Conservation (phyloP, 2,797 vertebrate species). For the Mastacembelus armatus region DNA sequence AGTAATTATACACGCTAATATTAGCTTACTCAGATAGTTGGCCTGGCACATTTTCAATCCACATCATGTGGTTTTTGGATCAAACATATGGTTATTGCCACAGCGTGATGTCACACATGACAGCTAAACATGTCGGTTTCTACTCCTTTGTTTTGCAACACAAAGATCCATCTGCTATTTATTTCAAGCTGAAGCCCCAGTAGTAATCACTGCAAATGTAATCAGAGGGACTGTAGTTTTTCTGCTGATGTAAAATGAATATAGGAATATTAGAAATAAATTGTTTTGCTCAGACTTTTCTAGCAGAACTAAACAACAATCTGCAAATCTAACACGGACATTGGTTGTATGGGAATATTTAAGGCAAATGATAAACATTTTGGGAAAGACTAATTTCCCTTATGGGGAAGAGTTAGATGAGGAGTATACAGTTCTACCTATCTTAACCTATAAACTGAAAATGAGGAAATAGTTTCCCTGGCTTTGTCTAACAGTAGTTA, state of each 20-base stretch:
- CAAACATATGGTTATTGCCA: slow-evolving; percentile 65
- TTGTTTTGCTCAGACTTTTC: slow-evolving; percentile 1
- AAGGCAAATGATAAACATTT: neutral
- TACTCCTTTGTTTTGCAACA: slow-evolving; percentile 60
- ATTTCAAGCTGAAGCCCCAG: neutral
- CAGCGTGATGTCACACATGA: slow-evolving; percentile 25
- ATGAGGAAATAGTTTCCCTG: neutral
- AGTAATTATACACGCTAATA: slow-evolving; percentile 77
- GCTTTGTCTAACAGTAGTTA: neutral
- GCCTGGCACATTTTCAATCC: slow-evolving; percentile 69
- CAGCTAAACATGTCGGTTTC: slow-evolving; percentile 46
- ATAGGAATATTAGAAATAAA: slow-evolving; percentile 12
- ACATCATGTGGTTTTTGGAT: slow-evolving; percentile 67
- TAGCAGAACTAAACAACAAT: neutral
- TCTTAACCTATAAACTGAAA: too few species aligned
- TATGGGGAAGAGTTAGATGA: neutral
- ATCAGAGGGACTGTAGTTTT: slow-evolving; percentile 1
- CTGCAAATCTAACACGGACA: neutral
- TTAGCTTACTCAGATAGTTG: slow-evolving; percentile 69
- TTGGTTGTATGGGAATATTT: neutral
- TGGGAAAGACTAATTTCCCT: neutral
- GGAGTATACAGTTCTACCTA: too few species aligned
- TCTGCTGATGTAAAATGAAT: neutral
- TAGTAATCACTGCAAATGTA: slow-evolving; percentile 14
- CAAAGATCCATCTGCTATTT: slow-evolving; percentile 71